These are phyloP conservation scores for Oscheius sp. DNA, from an alignment of 2,888 invertebrate genomes.

Conservation along the genomic window DNA sequence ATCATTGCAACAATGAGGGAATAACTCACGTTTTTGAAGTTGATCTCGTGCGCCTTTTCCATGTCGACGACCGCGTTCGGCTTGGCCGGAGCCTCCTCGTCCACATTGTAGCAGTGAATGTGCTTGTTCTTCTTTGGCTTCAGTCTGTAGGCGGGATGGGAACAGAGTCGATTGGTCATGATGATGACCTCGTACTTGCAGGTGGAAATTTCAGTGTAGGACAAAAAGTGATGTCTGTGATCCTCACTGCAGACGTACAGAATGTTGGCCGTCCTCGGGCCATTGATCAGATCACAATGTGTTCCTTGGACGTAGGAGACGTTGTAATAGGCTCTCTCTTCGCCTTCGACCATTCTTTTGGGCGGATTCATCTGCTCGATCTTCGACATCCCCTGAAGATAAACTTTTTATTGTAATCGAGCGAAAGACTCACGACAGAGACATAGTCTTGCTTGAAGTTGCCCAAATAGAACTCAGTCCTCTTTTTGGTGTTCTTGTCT, in stretches of 20 bases:
- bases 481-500: conserved; percentile 82
- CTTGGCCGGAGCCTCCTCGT: conserved; percentile 63
- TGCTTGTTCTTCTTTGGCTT: conserved; percentile 65
- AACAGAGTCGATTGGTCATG: conserved; percentile 86
- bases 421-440: conserved; percentile 37
- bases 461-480: conserved; percentile 71
- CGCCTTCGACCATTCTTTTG: conserved; percentile 81
- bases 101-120: conserved; percentile 64
- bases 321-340: conserved; percentile 85
- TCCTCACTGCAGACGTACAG: conserved; percentile 66
- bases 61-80: conserved; percentile 66
- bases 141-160: conserved; percentile 83
- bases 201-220: conserved; percentile 77
- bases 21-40: conserved; percentile 43
- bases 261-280: conserved; percentile 64
- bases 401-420: not conserved
- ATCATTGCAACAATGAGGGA: not conserved
- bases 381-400: conserved; percentile 13
- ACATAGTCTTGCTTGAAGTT: conserved; percentile 54
- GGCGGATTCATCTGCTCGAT: conserved; percentile 57
- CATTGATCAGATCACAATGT: conserved; percentile 87
- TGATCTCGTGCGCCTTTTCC: conserved; percentile 47
- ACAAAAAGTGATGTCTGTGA: not conserved
- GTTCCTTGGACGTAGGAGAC: conserved; percentile 89
- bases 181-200: conserved; percentile 94